A percentile compares a stretch with the other conserved stretches of the same genome.
Conservation (phyloP, 2,888 invertebrate species). For the Drosophila phalerata region DNA sequence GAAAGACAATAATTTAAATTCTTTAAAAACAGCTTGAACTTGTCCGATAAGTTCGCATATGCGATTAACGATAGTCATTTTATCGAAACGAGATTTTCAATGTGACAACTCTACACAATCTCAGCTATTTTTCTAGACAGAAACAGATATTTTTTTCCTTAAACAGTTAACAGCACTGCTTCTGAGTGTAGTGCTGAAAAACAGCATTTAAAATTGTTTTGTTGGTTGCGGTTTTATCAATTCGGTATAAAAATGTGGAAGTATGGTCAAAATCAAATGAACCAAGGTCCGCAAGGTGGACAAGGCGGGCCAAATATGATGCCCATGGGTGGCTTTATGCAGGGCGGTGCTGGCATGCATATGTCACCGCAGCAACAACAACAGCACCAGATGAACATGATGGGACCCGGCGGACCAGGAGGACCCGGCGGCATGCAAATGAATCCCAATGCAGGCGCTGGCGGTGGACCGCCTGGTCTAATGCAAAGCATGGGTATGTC, state of each 20-base stretch:
- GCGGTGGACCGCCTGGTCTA: slow-evolving; percentile 56
- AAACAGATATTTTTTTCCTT: no score
- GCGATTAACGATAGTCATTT: neutral
- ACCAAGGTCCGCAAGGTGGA: slow-evolving; percentile 60
- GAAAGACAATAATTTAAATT: slow-evolving; percentile 17
- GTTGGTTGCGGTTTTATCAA: neutral
- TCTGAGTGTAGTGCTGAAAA: slow-evolving; percentile 31
- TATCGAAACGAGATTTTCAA: neutral
- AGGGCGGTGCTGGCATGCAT: slow-evolving; percentile 61
- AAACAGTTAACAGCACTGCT: neutral
- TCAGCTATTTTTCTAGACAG: no score
- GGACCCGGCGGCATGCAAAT: slow-evolving; percentile 75
- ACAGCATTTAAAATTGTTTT: slow-evolving; percentile 20
- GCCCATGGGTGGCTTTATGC: slow-evolving; percentile 70
- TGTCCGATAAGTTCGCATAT: slow-evolving; percentile 4
- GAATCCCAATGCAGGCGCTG: slow-evolving; percentile 60
- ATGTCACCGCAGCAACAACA: slow-evolving; percentile 72
- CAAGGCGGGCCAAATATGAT: slow-evolving; percentile 70
- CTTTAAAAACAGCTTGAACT: neutral
- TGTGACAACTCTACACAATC: slow-evolving; percentile 26
- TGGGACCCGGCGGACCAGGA: slow-evolving; percentile 47
- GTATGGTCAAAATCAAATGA: slow-evolving; percentile 72
- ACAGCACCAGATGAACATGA: slow-evolving; percentile 74
- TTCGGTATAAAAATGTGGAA: slow-evolving; percentile 66
- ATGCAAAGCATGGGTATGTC: slow-evolving; percentile 76